Percentiles rank a stretch among this genome's conserved stretches.
Evolutionary conservation across 1,140 invertebrate species (phyloP).

Genomic region (Drosophila cardini): DNA sequence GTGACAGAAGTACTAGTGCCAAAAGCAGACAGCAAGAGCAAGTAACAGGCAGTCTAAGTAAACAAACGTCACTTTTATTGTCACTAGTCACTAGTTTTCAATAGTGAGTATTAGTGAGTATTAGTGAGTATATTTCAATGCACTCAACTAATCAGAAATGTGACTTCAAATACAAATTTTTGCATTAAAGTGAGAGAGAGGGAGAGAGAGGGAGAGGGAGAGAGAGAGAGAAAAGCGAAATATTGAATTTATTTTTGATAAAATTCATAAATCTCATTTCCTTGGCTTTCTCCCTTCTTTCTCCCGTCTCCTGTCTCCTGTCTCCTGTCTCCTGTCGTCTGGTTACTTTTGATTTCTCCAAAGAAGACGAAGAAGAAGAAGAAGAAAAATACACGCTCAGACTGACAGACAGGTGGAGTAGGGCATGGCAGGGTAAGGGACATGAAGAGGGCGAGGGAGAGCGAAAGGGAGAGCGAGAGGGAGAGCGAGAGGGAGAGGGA

Average conservation of each 20-base stretch:
- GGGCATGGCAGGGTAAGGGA: too few species aligned
- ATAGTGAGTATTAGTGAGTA: too few species aligned
- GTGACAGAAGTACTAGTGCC: too few species aligned
- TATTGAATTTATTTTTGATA: constrained; percentile 36
- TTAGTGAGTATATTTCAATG: too few species aligned
- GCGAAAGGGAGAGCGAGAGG: too few species aligned
- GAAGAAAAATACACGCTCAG: neutral
- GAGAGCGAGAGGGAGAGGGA: neutral
- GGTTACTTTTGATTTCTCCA: constrained; percentile 4
- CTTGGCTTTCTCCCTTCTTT: constrained; percentile 4
- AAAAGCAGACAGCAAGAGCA: too few species aligned
- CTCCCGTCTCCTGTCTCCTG: neutral
- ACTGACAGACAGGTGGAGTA: neutral
- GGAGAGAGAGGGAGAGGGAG: neutral
- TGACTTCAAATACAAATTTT: too few species aligned
- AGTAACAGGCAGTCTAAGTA: too few species aligned
- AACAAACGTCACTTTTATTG: too few species aligned
- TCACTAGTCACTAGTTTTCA: too few species aligned
- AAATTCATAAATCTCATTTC: constrained; percentile 49
- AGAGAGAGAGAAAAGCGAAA: constrained; percentile 3
- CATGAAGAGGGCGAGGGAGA: too few species aligned
- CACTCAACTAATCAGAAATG: too few species aligned
- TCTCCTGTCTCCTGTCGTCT: constrained; percentile 9
- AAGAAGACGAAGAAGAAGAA: neutral
- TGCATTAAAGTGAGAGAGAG: neutral